Evolutionary conservation across 2,113 vertebrate species (phyloP).

Genomic region (Reinhardtius hippoglossoides): DNA sequence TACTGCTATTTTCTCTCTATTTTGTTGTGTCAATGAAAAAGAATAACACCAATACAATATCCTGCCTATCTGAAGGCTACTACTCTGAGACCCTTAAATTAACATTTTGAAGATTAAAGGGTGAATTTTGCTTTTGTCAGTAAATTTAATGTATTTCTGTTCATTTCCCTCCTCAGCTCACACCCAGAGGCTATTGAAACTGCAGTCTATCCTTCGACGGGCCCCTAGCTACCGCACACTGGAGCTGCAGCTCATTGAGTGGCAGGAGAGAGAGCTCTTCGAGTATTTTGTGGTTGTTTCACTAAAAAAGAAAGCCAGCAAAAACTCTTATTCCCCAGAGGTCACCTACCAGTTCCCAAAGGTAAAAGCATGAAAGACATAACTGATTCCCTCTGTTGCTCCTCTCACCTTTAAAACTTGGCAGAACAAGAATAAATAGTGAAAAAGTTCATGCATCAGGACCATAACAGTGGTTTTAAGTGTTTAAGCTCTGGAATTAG

Average conservation of each 20-base stretch:
- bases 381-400: constrained; percentile 8
- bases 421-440: neutral
- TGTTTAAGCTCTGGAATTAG: constrained; percentile 4
- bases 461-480: neutral
- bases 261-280: constrained; percentile 98
- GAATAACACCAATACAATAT: neutral
- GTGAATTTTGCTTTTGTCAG: neutral
- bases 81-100: neutral
- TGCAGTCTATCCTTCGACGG: constrained; percentile 94
- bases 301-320: constrained; percentile 95
- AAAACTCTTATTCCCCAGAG: constrained; percentile 93
- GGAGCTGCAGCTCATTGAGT: constrained; percentile 97
- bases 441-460: neutral
- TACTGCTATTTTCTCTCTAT: neutral
- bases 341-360: constrained; percentile 99
- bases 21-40: neutral
- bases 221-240: constrained; percentile 96
- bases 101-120: neutral
- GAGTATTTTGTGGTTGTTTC: constrained; percentile 99
- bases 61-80: neutral
- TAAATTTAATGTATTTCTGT: neutral
- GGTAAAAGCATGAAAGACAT: constrained; percentile 77
- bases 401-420: neutral
- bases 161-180: constrained; percentile 84
- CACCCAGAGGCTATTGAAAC: constrained; percentile 93